Percentiles rank a stretch among this genome's conserved stretches.
Conservation (phyloP, 1,140 invertebrate genomes). For the Dinoponera quadriceps region DNA sequence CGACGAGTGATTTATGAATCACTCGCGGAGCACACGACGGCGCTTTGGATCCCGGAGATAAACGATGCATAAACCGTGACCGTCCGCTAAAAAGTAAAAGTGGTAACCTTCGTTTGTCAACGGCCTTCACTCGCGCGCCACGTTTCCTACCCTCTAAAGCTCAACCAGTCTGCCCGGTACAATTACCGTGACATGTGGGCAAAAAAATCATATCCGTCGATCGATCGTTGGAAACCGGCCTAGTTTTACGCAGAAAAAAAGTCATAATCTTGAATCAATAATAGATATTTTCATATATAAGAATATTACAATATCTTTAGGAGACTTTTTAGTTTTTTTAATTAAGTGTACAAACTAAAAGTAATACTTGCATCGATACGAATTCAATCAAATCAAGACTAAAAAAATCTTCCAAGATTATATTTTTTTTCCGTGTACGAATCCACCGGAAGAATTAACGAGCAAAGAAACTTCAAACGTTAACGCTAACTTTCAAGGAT, state of each 20-base stretch:
- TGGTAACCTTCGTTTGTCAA: conserved; percentile 37
- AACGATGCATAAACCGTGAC: neutral
- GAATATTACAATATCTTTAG: no score
- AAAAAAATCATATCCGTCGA: neutral
- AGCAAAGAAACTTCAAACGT: neutral
- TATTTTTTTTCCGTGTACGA: no score
- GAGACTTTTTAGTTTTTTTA: no score
- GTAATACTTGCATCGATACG: no score
- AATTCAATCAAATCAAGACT: no score
- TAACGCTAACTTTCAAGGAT: no score
- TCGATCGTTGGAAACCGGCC: conserved; percentile 1
- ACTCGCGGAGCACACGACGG: neutral
- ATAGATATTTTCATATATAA: no score
- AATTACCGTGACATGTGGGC: conserved; percentile 2
- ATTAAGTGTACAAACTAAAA: no score
- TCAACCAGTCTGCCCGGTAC: conserved; percentile 12
- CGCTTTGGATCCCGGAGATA: conserved; percentile 3
- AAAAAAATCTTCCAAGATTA: no score
- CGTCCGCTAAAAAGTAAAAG: conserved; percentile 32
- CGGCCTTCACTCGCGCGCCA: neutral
- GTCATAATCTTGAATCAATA: no score
- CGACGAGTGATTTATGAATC: conserved; percentile 9
- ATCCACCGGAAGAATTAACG: no score
- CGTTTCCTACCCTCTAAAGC: conserved; percentile 31
- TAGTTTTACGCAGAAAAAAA: neutral